These are phyloP conservation scores for Polyergus mexicanus DNA, from an alignment of 1,140 invertebrate genomes.

Conservation along the genomic window DNA sequence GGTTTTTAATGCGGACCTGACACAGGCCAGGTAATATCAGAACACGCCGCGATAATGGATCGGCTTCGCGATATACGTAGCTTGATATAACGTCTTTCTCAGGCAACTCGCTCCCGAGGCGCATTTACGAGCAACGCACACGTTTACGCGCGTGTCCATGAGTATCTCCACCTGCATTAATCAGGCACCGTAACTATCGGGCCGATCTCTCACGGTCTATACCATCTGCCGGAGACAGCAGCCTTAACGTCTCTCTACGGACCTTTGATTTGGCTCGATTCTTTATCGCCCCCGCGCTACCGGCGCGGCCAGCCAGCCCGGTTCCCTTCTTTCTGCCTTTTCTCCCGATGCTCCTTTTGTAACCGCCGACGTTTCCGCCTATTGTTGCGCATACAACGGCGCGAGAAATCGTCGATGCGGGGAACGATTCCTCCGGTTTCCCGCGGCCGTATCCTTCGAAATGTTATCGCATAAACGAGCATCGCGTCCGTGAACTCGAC, in stretches of 20 bases:
- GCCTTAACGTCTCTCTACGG: conserved; percentile 65
- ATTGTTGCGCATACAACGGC: conserved; percentile 71
- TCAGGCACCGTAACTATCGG: conserved; percentile 81
- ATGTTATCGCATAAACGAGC: conserved; percentile 42
- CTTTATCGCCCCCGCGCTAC: conserved; percentile 70
- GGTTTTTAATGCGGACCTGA: conserved; percentile 28
- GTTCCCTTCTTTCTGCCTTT: conserved; percentile 68
- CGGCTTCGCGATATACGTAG: conserved; percentile 46
- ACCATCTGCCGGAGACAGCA: conserved; percentile 72
- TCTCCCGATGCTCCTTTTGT: conserved; percentile 73
- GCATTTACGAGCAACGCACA: conserved; percentile 27
- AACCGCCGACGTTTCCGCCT: conserved; percentile 74
- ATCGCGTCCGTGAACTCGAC: conserved; percentile 40
- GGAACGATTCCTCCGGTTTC: conserved; percentile 69
- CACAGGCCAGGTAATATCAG: conserved; percentile 36
- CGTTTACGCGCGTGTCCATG: conserved; percentile 37
- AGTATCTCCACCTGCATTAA: conserved; percentile 76
- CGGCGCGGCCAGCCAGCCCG: conserved; percentile 17
- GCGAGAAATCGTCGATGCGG: conserved; percentile 69
- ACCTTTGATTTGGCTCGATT: conserved; percentile 72
- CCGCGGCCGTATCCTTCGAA: conserved; percentile 34
- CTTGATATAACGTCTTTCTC: conserved; percentile 55
- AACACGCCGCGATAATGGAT: conserved; percentile 48
- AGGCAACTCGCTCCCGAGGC: conserved; percentile 43
- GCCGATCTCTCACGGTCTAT: conserved; percentile 67